Percentiles rank a stretch among this genome's conserved stretches.
phyloP scores from a whole-genome alignment of 2,797 vertebrate species.

The Danio aesculapii region DNA sequence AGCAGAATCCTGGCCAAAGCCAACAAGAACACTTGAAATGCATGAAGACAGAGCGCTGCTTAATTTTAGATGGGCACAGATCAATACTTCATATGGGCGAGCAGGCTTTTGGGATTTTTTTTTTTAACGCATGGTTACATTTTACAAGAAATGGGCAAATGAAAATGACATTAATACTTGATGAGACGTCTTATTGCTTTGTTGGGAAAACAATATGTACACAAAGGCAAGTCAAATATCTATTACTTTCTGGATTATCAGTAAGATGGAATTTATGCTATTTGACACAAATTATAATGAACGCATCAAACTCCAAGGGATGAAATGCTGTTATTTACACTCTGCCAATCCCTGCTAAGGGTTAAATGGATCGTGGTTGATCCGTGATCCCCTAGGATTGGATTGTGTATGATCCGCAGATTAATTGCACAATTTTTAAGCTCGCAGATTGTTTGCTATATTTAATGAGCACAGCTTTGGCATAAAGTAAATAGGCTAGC shows the following conservation, averaged over 20 bases:
- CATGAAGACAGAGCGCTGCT: constrained; percentile 36
- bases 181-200: constrained; percentile 67
- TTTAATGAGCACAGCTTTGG: no score
- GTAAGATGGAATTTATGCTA: background rate
- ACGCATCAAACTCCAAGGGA: background rate
- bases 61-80: constrained; percentile 53
- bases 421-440: no score
- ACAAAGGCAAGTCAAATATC: constrained; percentile 4
- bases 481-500: no score
- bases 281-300: background rate
- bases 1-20: constrained; percentile 47
- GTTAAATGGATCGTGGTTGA: no score
- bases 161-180: constrained; percentile 73
- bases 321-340: background rate
- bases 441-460: no score
- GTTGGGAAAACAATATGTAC: constrained; percentile 35
- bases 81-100: constrained; percentile 65
- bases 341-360: no score
- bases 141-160: constrained; percentile 70
- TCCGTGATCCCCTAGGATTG: no score
- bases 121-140: constrained; percentile 69
- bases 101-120: constrained; percentile 57
- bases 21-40: constrained; percentile 61
- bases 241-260: background rate
- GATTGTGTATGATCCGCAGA: no score